These are phyloP conservation scores for Eupeodes luniger DNA, from an alignment of 2,888 invertebrate genomes.

Conservation along the genomic window DNA sequence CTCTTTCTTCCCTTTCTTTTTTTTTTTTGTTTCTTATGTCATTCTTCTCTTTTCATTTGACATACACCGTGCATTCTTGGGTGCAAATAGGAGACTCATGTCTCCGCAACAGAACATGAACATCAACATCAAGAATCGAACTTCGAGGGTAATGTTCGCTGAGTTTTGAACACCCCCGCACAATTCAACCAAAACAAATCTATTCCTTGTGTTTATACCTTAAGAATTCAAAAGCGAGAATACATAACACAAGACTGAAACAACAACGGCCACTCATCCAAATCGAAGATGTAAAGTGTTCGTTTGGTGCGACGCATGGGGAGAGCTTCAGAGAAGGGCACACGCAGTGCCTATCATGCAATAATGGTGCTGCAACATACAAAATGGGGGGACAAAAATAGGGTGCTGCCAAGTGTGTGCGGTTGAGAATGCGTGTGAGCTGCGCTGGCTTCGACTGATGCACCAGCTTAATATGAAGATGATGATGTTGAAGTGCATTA, in stretches of 20 bases:
- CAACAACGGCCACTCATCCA: slow-evolving; percentile 64
- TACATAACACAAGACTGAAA: slow-evolving; percentile 45
- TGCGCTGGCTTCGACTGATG: background rate
- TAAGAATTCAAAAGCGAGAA: slow-evolving; percentile 65
- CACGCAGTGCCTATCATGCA: slow-evolving; percentile 2
- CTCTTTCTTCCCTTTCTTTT: no score
- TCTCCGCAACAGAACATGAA: slow-evolving; percentile 59
- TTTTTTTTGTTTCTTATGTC: slow-evolving; percentile 19
- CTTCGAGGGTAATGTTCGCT: slow-evolving; percentile 53
- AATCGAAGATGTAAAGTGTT: slow-evolving; percentile 68
- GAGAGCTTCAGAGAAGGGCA: slow-evolving; percentile 18
- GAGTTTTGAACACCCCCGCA: slow-evolving; percentile 63
- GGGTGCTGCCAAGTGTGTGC: slow-evolving; percentile 19
- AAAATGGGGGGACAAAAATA: slow-evolving; percentile 4
- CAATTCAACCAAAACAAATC: slow-evolving; percentile 48
- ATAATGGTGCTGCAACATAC: slow-evolving; percentile 3
- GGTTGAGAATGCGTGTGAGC: slow-evolving; percentile 62
- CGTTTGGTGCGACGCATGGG: background rate
- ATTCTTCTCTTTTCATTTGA: slow-evolving; percentile 47
- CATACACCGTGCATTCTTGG: slow-evolving; percentile 56
- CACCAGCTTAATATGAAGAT: slow-evolving; percentile 58
- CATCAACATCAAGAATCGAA: slow-evolving; percentile 47
- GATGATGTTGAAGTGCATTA: slow-evolving; percentile 66
- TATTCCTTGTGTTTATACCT: slow-evolving; percentile 41
- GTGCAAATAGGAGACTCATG: slow-evolving; percentile 57